phyloP scores from a whole-genome alignment of 2,113 vertebrate genomes.

The Leucoraja erinaceus region DNA sequence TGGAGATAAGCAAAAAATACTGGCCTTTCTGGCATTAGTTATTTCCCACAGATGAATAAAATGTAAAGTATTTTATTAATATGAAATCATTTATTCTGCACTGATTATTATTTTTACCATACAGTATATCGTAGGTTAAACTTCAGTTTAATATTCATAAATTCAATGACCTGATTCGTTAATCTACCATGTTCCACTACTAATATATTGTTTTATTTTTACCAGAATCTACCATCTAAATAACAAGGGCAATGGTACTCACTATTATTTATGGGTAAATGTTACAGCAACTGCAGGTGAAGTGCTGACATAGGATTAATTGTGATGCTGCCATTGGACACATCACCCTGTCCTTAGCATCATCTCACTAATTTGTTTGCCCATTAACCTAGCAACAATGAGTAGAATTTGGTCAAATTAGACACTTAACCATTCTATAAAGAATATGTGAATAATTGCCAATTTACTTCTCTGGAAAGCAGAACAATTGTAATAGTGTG shows the following conservation, averaged over 20 bases:
- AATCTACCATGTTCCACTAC: not conserved
- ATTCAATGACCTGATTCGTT: not conserved
- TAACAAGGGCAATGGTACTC: not conserved
- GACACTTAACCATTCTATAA: not conserved
- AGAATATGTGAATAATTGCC: not conserved
- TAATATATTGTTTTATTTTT: not conserved
- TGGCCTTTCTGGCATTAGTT: too few species aligned
- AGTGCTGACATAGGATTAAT: not conserved
- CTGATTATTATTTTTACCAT: not conserved
- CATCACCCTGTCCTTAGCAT: not conserved
- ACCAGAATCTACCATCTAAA: not conserved
- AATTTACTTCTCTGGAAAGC: not conserved
- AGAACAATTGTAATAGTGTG: not conserved
- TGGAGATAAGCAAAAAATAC: too few species aligned
- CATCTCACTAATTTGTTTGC: not conserved
- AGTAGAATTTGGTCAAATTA: too few species aligned
- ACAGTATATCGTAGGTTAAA: not conserved
- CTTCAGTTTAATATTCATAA: not conserved
- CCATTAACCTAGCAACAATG: not conserved
- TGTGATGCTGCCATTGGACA: not conserved
- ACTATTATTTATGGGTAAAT: not conserved
- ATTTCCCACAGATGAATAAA: too few species aligned
- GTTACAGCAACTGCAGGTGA: not conserved
- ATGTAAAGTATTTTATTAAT: too few species aligned
- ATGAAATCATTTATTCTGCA: too few species aligned